Percentiles rank a stretch among this genome's conserved stretches.
Conservation (phyloP, 2,797 vertebrate species). For the Siniperca obscura region DNA sequence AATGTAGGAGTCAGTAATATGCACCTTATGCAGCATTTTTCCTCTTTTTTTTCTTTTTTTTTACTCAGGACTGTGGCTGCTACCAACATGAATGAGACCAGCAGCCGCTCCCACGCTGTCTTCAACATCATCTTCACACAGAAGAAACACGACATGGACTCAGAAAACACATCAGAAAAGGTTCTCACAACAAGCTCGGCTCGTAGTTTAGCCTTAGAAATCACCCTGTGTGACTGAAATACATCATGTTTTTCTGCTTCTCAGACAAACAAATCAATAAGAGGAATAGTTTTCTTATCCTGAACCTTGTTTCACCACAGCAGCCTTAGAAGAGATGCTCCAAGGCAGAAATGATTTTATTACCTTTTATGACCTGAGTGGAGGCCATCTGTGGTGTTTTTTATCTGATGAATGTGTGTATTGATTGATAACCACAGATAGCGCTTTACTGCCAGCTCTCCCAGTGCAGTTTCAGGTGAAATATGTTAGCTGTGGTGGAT, state of each 20-base stretch:
- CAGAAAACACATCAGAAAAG: slow-evolving; percentile 95
- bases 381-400: neutral
- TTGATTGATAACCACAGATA: slow-evolving; percentile 23
- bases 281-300: neutral
- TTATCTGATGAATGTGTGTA: slow-evolving; percentile 8
- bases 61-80: slow-evolving; percentile 94
- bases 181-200: slow-evolving; percentile 67
- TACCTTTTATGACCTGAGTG: slow-evolving; percentile 11
- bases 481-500: slow-evolving; percentile 4
- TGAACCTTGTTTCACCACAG: neutral
- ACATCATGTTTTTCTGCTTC: neutral
- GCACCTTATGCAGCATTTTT: neutral
- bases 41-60: too few species aligned
- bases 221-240: neutral
- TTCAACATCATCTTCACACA: slow-evolving; percentile 99
- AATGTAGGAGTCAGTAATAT: neutral
- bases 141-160: slow-evolving; percentile 91
- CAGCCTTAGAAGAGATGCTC: neutral
- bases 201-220: neutral
- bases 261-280: slow-evolving; percentile 43
- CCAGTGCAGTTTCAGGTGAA: neutral
- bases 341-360: slow-evolving; percentile 22
- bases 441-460: slow-evolving; percentile 13
- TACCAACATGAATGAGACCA: slow-evolving; percentile 99
- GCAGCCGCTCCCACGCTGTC: slow-evolving; percentile 97